Evolutionary conservation across 2,888 invertebrate species (phyloP).

Genomic region (Spisula subtruncata): DNA sequence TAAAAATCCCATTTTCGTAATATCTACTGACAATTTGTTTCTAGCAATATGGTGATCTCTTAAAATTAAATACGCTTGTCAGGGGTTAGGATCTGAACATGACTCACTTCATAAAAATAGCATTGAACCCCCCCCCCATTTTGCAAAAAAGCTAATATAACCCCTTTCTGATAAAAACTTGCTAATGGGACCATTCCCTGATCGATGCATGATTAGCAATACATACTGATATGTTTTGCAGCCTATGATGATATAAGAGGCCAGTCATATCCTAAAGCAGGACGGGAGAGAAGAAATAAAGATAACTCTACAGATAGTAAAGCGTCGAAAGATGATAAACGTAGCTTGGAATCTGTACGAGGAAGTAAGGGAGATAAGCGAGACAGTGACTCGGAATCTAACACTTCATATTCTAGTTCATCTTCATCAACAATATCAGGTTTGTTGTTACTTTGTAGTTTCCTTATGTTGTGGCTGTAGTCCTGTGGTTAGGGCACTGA

Average conservation of each 20-base stretch:
- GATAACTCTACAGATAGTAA: conserved; percentile 65
- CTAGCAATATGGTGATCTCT: too few species aligned
- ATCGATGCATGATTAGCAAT: too few species aligned
- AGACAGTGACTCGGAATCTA: conserved; percentile 68
- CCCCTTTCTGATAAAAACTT: too few species aligned
- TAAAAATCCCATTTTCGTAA: too few species aligned
- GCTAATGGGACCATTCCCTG: too few species aligned
- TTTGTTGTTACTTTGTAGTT: neutral
- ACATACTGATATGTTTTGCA: conserved; percentile 29
- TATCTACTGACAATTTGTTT: too few species aligned
- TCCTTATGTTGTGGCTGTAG: neutral
- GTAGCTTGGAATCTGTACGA: conserved; percentile 64
- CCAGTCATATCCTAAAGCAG: conserved; percentile 53
- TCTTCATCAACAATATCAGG: conserved; percentile 49
- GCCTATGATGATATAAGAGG: conserved; percentile 70
- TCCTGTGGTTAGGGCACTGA: too few species aligned
- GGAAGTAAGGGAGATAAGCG: conserved; percentile 61
- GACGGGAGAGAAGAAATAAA: conserved; percentile 59
- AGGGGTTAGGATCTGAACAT: too few species aligned
- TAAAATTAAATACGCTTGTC: too few species aligned
- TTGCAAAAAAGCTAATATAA: too few species aligned
- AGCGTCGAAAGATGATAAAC: conserved; percentile 69
- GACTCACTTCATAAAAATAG: too few species aligned
- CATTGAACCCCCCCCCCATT: too few species aligned
- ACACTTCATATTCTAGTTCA: conserved; percentile 58